A percentile compares a stretch with the other conserved stretches of the same genome.
phyloP scores from a whole-genome alignment of 2,797 vertebrate genomes.

The Rhinatrema bivittatum region DNA sequence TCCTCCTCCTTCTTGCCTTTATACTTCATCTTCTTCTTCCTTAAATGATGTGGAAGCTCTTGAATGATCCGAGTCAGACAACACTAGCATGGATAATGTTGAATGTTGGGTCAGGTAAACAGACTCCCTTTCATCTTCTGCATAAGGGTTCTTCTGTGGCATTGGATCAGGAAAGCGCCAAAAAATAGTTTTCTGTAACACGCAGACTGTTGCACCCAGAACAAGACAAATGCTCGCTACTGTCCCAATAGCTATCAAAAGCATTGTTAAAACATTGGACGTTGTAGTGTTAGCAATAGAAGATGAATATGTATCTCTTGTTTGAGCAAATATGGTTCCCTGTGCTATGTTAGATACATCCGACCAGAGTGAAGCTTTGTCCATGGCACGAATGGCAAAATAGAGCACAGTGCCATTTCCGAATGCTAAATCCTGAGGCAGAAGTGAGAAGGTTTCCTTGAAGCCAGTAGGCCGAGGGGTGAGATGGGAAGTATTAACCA shows the following conservation, averaged over 20 bases:
- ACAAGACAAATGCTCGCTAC: constrained; percentile 16
- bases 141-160: neutral
- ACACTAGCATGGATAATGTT: too few species aligned
- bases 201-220: constrained; percentile 4
- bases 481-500: constrained; percentile 31
- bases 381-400: constrained; percentile 35
- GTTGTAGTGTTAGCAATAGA: neutral
- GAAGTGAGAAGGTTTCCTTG: constrained; percentile 39
- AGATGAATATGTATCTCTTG: neutral
- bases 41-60: too few species aligned
- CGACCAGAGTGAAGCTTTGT: constrained; percentile 25
- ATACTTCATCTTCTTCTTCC: too few species aligned
- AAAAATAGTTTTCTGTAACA: constrained; percentile 26
- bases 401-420: constrained; percentile 32
- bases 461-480: constrained; percentile 33
- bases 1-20: too few species aligned
- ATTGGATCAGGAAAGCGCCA: too few species aligned
- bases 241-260: constrained; percentile 9
- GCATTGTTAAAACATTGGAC: constrained; percentile 1
- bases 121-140: neutral
- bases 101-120: neutral
- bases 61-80: too few species aligned
- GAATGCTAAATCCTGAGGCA: constrained; percentile 5
- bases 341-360: constrained; percentile 49
- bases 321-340: constrained; percentile 10